Evolutionary conservation across 1,140 invertebrate genomes (phyloP).

Genomic region (Heliconius eleuchia): DNA sequence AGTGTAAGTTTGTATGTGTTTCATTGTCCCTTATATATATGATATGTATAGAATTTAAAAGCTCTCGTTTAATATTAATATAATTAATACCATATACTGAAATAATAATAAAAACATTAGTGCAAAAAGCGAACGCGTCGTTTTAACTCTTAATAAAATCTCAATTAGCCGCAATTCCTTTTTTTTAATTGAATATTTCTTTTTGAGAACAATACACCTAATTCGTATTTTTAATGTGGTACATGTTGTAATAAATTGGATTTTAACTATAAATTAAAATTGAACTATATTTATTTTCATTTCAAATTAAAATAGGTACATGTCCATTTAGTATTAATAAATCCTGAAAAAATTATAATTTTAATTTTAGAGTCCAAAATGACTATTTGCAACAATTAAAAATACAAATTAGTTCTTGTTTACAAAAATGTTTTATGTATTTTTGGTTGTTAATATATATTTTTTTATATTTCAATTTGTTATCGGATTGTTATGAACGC

Average conservation of each 20-base stretch:
- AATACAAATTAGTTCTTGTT: background rate
- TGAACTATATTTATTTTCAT: too few relatives aligned
- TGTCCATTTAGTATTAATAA: background rate
- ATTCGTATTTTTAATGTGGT: background rate
- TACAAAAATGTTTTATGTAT: background rate
- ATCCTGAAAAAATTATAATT: background rate
- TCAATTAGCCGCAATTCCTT: slow-evolving; percentile 11
- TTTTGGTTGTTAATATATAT: slow-evolving; percentile 12
- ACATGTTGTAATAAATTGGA: background rate
- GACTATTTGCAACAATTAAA: background rate
- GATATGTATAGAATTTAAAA: slow-evolving; percentile 14
- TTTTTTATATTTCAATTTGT: slow-evolving; percentile 26
- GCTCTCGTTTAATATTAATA: slow-evolving; percentile 31
- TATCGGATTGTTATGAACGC: slow-evolving; percentile 7
- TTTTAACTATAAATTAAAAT: too few relatives aligned
- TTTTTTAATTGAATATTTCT: slow-evolving; percentile 14
- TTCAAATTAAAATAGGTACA: too few relatives aligned
- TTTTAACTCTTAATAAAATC: slow-evolving; percentile 28
- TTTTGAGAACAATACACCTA: background rate
- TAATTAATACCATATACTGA: slow-evolving; percentile 13
- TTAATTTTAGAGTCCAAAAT: background rate
- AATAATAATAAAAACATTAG: slow-evolving; percentile 27
- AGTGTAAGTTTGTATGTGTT: slow-evolving; percentile 34
- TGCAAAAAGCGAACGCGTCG: slow-evolving; percentile 58
- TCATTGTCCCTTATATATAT: slow-evolving; percentile 18